Base-by-base conservation (phyloP, 2,888 invertebrate species). In the Folsomia manolachei region DNA sequence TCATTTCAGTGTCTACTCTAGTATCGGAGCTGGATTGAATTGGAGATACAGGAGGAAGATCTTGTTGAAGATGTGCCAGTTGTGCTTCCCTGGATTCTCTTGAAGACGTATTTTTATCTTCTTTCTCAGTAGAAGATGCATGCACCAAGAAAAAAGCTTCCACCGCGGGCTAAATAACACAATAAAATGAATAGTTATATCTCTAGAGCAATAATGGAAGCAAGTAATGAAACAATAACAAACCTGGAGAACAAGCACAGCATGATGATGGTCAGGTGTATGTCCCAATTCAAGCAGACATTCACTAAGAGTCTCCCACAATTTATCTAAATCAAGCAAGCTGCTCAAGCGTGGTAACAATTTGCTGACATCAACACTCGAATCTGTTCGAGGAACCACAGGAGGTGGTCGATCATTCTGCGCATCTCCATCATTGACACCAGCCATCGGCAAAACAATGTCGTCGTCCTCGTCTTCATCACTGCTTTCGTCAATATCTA, bases 71-170 rank as follows among this genome's bases (percentile, higher is more conserved):
- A 64, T 80, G 81, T 24, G 86, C 83, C 71, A 86, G 79, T 81
- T 87, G 86, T 67, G 85, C 85, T 77, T 86, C 86, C 51, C 84
- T 78, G 1, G 82, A 78, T 76, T 83, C 83, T 53, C 78, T 73
- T 0, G 79, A 72, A 61, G 79, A 79, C 53, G 73, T 74, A 27
- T 77, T 80, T 70, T 80, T 82, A 52, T 80, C 79, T 63, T 80
- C 81, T 64, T 76, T 78, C 71, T 81, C 81, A 83, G 87, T 85
- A 76, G 87, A 84, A 79, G 90, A 90, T 21, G 93, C 91, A 83
- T 94, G 93, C 1, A 94, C 92, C 70, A 94, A 85, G 86, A 95
- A 95, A 86, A 95, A 95, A 14, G 94, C 93, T 84, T 95, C 94
- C 1, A 95, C 94, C 2, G 93, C 91, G 26, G 94, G 92, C 84